Conservation (phyloP, 2,113 vertebrate genomes). For the Dolichotis patagonum region DNA sequence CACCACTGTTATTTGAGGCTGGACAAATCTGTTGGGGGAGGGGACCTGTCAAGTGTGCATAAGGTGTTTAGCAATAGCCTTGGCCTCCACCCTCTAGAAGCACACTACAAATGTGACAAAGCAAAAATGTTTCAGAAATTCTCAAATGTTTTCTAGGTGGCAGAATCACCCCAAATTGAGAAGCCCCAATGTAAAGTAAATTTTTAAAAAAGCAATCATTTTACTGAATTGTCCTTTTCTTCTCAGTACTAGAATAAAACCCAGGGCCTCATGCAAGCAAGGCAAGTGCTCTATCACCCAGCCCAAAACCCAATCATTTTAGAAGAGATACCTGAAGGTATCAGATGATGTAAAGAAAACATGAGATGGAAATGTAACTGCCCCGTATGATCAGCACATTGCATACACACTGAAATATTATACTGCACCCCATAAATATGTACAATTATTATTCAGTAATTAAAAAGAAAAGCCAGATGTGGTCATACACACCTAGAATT, state of each 20-base stretch:
- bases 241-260: not conserved
- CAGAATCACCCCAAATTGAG: not conserved
- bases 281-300: not conserved
- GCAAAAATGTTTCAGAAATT: not conserved
- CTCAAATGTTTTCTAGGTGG: not conserved
- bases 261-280: not conserved
- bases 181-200: not conserved
- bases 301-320: not conserved
- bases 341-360: not conserved
- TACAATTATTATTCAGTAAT: not conserved
- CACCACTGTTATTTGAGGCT: not conserved
- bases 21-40: accelerated
- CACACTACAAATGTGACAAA: not conserved
- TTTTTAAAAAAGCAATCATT: not conserved
- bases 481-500: not conserved
- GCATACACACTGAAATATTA: not conserved
- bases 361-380: not conserved
- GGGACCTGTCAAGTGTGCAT: no score
- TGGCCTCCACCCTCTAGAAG: not conserved
- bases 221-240: not conserved
- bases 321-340: not conserved
- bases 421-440: not conserved
- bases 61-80: not conserved
- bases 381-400: not conserved
- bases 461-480: not conserved